Base-by-base conservation (phyloP, 2,797 vertebrate species). In the Epinephelus malabaricus region DNA sequence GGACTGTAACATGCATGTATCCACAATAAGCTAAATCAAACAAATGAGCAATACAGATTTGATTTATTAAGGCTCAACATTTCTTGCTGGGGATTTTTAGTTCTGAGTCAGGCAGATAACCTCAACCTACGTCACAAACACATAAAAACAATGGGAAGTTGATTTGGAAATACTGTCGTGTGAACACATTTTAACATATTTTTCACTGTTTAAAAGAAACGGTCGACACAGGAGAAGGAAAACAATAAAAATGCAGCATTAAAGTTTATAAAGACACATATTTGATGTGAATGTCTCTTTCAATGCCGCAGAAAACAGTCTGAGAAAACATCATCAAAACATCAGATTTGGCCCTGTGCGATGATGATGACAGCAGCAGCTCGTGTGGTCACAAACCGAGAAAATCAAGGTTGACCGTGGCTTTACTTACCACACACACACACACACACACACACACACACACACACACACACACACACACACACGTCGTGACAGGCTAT, bases 401-500 rank as follows among this genome's bases (percentile, higher is more conserved):
- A 78, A 72, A 83, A 86, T 66, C 89, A 73, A 82, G 80, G 81
- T 66, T 85, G 83, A 75, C 72, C 73, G 51, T 66, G 67, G 62
- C 69, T 82, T 76, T 62, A 71, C 71, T 50, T 63, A 75, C 56
- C 75, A 72, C 69, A 58, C 64, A 65, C 70, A 51, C 53, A 75
- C 64, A 66, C 56, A 46, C 61, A 73, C 63, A 73, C 17, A 55
- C 60, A 76, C 58, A 66, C 63, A 73, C 17, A 55, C 60, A 76
- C 58, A 66, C 21, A 21, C 21, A 21, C 21, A 21, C 21, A 21
- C 30, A 54, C 25, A 27, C 72, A 63, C 47, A 65, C 60, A 79
- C 63, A 65, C 43, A 46, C n/a, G 21, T 18, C 62, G 62, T 90
- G 91, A 93, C 86, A 78, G 81, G 84, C 85, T 85, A 81, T 80